Conservation (phyloP, 1,140 invertebrate species). For the Habropoda laboriosa region DNA sequence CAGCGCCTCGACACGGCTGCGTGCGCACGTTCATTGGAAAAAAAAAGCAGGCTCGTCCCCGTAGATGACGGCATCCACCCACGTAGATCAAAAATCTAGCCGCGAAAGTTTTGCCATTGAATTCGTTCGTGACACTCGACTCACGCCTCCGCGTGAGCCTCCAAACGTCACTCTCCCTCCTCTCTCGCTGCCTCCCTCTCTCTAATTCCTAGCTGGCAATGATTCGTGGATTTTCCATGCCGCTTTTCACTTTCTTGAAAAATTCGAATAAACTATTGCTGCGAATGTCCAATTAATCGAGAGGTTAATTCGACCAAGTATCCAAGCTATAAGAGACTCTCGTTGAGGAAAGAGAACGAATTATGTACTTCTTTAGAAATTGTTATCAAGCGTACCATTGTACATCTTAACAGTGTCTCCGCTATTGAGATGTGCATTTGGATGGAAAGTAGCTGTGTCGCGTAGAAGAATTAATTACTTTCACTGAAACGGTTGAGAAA, state of each 20-base stretch:
- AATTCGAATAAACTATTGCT: no score
- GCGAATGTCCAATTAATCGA: no score
- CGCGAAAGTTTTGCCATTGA: slow-evolving; percentile 1
- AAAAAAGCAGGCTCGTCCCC: not conserved
- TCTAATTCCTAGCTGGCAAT: not conserved
- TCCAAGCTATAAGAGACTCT: no score
- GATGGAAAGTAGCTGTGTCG: slow-evolving; percentile 1
- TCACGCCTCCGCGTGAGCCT: slow-evolving; percentile 5
- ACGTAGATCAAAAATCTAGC: not conserved
- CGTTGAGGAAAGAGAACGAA: no score
- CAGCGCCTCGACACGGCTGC: slow-evolving; percentile 40
- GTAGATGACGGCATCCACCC: slow-evolving; percentile 31
- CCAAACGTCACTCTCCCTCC: not conserved
- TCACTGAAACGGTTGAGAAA: not conserved
- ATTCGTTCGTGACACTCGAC: not conserved
- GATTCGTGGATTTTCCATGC: not conserved
- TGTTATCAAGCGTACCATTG: no score
- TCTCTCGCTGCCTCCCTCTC: not conserved
- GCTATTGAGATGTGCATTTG: no score
- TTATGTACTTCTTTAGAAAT: no score
- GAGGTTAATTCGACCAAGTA: no score
- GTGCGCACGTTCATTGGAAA: slow-evolving; percentile 14
- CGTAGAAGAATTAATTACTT: slow-evolving; percentile 27
- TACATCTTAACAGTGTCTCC: no score
- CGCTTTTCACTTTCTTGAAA: slow-evolving; percentile 10